Base-by-base conservation (phyloP, 2,797 vertebrate species). In the Sarcophilus harrisii region DNA sequence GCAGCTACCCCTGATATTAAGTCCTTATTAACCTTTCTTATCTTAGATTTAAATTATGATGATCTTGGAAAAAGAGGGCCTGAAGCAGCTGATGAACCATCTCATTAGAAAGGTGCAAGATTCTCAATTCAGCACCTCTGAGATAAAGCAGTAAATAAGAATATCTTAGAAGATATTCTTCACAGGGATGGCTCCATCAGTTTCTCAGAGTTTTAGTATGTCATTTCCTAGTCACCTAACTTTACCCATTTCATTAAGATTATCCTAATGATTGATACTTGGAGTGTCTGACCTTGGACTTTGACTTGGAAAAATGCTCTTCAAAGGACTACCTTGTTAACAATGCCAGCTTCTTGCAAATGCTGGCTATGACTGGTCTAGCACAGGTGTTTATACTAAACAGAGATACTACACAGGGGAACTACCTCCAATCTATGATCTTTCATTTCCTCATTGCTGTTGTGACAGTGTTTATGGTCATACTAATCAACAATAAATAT, bases 231-330 rank as follows among this genome's bases (percentile, higher is more conserved):
- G 95, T 99, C 99, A 5, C 99, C 99, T 0, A 99, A 99, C 98
- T 99, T 99, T 54, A 98, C 99, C 98, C 99, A 99, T 98, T 99
- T 99, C 97, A 99, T 99, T 98, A 99, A 99, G 99, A 99, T 99
- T 60, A 98, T 99, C 95, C 98, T 99, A 97, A 38, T 99, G 98
- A 99, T 57, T 5, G 9, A 55, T 30, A 13, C 29, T 27, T 0
- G 0, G 0, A 0, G 58, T 29, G 11, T 16, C 18, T 0, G 10
- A 27, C 21, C 4, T 16, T 27, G 1, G 5, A 32, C 1, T 3
- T 30, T n/a, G 11, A 21, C 87, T 87, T 87, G 45, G 92, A 59
- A 57, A 66, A 54, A 18, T 27, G 0, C 1, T 81, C 13, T 87
- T 27, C 30, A 5, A 10, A 18, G 38, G 5, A 45, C n/a, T 60